Conservation (phyloP, 2,888 invertebrate species). For the Encarsia formosa region DNA sequence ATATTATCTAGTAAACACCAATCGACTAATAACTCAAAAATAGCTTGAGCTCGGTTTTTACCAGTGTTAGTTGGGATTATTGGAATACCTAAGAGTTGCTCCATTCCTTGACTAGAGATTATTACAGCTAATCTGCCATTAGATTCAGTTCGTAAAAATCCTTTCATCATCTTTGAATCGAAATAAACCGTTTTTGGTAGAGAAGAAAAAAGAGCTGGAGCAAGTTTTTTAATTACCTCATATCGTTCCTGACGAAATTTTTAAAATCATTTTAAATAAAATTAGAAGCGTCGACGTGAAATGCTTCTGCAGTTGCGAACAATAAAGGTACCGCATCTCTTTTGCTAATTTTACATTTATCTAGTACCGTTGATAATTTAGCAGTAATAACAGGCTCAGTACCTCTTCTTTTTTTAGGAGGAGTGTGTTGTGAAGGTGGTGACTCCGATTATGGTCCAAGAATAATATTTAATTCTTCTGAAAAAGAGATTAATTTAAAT, state of each 20-base stretch:
- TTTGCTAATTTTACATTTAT: not conserved
- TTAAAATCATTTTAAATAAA: not conserved
- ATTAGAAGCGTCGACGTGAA: not conserved
- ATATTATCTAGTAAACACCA: too few species aligned
- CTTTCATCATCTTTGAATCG: not conserved
- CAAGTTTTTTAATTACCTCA: not conserved
- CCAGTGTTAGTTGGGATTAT: not conserved
- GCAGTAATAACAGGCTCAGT: not conserved
- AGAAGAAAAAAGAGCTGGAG: not conserved
- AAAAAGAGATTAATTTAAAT: not conserved
- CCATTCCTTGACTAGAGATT: not conserved
- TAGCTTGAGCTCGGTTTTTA: not conserved
- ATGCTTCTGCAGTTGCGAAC: not conserved
- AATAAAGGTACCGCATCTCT: not conserved
- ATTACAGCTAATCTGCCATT: not conserved
- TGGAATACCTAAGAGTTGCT: not conserved
- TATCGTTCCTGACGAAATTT: not conserved
- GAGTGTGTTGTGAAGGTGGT: not conserved
- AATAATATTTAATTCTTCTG: not conserved
- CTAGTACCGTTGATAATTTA: not conserved
- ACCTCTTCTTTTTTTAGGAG: not conserved
- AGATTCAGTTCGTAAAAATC: not conserved
- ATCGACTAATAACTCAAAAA: not conserved
- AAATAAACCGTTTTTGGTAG: not conserved
- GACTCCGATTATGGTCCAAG: not conserved